phyloP scores from a whole-genome alignment of 2,888 invertebrate species.

The Drosophila kuntzei region DNA sequence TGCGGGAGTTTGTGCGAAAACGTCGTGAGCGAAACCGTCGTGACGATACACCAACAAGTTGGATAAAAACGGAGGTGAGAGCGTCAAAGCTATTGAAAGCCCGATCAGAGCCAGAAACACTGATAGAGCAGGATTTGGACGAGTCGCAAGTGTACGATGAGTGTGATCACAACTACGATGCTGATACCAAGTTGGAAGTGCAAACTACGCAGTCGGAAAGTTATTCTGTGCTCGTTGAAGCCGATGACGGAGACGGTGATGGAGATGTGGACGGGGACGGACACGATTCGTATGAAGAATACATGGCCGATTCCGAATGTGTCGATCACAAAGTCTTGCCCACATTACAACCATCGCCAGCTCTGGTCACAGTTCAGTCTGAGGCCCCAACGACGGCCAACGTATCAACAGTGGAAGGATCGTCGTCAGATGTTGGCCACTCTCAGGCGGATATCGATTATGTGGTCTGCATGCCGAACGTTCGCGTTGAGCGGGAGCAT shows the following conservation, averaged over 20 bases:
- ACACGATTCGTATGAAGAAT: slow-evolving; percentile 56
- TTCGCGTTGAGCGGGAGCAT: slow-evolving; percentile 41
- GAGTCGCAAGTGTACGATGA: slow-evolving; percentile 60
- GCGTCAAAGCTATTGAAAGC: slow-evolving; percentile 39
- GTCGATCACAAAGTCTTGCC: slow-evolving; percentile 51
- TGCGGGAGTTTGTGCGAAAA: slow-evolving; percentile 81
- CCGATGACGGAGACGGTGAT: slow-evolving; percentile 53
- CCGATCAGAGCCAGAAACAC: slow-evolving; percentile 25
- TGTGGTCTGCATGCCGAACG: slow-evolving; percentile 60
- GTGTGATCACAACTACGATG: slow-evolving; percentile 64
- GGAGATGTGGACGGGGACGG: slow-evolving; percentile 30
- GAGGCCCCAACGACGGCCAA: slow-evolving; percentile 28
- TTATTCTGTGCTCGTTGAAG: slow-evolving; percentile 70
- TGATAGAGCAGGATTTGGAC: slow-evolving; percentile 54
- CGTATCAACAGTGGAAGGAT: slow-evolving; percentile 21
- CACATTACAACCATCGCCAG: slow-evolving; percentile 37
- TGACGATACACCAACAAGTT: slow-evolving; percentile 63
- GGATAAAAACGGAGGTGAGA: slow-evolving; percentile 60
- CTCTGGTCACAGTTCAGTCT: slow-evolving; percentile 47
- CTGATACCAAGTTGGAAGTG: slow-evolving; percentile 59
- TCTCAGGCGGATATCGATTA: slow-evolving; percentile 58
- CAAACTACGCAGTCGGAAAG: slow-evolving; percentile 69
- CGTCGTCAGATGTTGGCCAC: slow-evolving; percentile 38
- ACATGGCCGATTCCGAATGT: slow-evolving; percentile 44
- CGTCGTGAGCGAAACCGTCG: slow-evolving; percentile 76